A percentile compares a stretch with the other conserved stretches of the same genome.
phyloP scores from a whole-genome alignment of 2,888 invertebrate genomes.

The Auanema freiburgensis region DNA sequence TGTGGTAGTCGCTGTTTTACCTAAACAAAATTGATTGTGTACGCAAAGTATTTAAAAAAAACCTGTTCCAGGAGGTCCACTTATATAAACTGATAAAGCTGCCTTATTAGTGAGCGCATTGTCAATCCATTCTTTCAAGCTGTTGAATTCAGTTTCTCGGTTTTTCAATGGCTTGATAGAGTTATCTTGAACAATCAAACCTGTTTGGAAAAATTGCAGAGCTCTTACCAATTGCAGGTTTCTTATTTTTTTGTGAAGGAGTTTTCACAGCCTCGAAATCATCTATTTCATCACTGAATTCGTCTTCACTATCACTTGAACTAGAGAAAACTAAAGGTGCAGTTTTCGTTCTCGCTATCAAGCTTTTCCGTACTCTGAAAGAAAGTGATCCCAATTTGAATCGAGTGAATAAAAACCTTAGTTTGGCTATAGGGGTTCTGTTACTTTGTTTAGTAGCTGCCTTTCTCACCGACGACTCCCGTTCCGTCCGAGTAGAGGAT shows the following conservation, averaged over 20 bases:
- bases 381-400: too few relatives aligned
- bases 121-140: constrained; percentile 75
- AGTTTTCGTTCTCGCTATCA: not conserved
- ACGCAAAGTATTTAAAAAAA: constrained; percentile 72
- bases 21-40: constrained; percentile 8
- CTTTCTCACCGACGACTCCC: too few relatives aligned
- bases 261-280: not conserved
- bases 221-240: not conserved
- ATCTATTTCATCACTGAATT: too few relatives aligned
- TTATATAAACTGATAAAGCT: constrained; percentile 86
- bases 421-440: too few relatives aligned
- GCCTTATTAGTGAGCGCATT: constrained; percentile 73
- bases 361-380: constrained; percentile 9
- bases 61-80: constrained; percentile 95
- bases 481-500: too few relatives aligned
- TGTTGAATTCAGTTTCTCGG: constrained; percentile 78
- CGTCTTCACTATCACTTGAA: not conserved
- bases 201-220: not conserved
- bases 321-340: not conserved
- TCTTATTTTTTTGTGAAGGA: not conserved
- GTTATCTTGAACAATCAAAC: not conserved
- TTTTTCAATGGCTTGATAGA: constrained; percentile 67
- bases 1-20: constrained; percentile 54
- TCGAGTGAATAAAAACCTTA: too few relatives aligned
- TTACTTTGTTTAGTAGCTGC: too few relatives aligned